Evolutionary conservation across 2,797 vertebrate species (phyloP).

Genomic region (Manis javanica): DNA sequence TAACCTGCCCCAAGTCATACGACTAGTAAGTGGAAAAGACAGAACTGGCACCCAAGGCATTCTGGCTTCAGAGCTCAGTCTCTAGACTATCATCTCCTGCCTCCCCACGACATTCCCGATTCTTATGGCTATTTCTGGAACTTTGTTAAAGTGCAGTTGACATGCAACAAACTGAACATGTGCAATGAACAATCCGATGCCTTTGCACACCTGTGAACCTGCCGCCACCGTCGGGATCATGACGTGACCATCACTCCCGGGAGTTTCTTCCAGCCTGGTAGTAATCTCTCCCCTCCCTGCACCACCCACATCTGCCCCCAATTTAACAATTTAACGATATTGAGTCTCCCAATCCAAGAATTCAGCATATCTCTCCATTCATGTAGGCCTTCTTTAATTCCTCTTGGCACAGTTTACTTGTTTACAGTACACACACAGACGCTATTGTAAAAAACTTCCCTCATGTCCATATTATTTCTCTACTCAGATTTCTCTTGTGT

Average conservation of each 20-base stretch:
- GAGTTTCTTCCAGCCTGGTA: not conserved
- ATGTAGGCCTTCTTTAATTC: not conserved
- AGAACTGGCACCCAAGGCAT: not conserved
- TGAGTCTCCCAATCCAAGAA: not conserved
- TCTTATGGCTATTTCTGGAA: not conserved
- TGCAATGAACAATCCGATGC: not conserved
- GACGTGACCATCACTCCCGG: not conserved
- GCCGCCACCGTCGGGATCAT: not conserved
- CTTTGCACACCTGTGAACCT: not conserved
- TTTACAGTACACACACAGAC: not conserved
- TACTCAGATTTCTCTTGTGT: not conserved
- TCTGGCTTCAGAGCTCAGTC: not conserved
- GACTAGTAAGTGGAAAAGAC: not conserved
- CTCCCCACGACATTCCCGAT: not conserved
- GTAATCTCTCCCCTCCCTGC: too few species aligned
- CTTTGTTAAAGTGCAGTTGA: not conserved
- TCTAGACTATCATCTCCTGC: not conserved
- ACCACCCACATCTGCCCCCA: too few species aligned
- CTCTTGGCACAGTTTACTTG: not conserved
- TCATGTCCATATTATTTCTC: constrained; percentile 16
- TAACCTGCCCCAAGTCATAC: not conserved
- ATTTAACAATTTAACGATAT: constrained; percentile 8
- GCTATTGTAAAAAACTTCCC: not conserved
- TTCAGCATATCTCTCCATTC: not conserved
- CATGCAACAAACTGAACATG: not conserved